phyloP scores from a whole-genome alignment of 2,113 vertebrate genomes.

The Phyllostomus discolor region DNA sequence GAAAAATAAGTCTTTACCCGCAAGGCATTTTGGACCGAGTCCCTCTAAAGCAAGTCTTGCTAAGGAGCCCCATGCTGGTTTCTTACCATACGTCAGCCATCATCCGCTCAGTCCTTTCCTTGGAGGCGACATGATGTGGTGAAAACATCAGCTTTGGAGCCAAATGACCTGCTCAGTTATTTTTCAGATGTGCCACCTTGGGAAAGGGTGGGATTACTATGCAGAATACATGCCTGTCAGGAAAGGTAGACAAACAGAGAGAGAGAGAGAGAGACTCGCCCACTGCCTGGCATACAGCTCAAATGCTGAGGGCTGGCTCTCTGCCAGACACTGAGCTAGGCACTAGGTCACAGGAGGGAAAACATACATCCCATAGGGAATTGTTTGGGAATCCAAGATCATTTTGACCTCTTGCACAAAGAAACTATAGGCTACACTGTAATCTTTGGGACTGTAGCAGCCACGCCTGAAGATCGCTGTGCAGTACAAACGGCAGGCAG shows the following conservation, averaged over 20 bases:
- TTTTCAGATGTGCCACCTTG: not conserved
- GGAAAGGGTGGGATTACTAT: not conserved
- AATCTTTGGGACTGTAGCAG: not conserved
- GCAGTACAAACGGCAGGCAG: not conserved
- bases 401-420: not conserved
- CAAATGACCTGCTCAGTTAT: not conserved
- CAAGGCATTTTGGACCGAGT: not conserved
- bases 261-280: not conserved
- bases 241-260: not conserved
- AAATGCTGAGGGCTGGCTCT: not conserved
- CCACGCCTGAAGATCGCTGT: not conserved
- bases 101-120: not conserved
- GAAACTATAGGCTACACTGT: not conserved
- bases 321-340: not conserved
- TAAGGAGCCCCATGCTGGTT: not conserved
- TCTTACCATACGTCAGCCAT: not conserved
- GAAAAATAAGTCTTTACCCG: not conserved
- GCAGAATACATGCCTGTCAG: not conserved
- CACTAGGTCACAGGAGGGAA: not conserved
- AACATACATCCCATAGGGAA: not conserved
- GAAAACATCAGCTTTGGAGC: not conserved
- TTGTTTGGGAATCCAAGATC: not conserved
- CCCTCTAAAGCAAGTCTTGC: not conserved
- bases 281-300: not conserved
- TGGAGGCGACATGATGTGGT: not conserved